Evolutionary conservation across 2,888 invertebrate genomes (phyloP), one percentile per base, ranked within the genome.

Genomic region (Stenoptilia bipunctidactyla): DNA sequence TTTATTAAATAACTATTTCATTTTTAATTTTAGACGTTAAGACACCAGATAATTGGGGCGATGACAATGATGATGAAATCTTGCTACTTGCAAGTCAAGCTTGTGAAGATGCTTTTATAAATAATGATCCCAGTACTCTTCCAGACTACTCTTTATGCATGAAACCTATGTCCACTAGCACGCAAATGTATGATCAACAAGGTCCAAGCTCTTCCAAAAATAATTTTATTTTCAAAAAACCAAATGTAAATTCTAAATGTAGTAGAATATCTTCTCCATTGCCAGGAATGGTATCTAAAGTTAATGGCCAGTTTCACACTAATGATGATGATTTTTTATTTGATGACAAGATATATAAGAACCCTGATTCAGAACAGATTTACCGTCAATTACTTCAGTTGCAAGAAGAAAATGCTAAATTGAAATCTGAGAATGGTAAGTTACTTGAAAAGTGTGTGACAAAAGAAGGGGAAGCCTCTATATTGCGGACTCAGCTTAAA

Each of bases 401-500:
- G 12, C 69, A 76, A 53, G 74, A 80, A 39, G 77, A 83, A 40
- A 79, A 77, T 60, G 53, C 61, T 1, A 80, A 75, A 47, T 50
- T 83, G 5, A 80, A 74, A 45, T 71, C 71, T 0, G 80, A 82
- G 42, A 80, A 82, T 55, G 76, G 77, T 1, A 80, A 74, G 46
- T 53, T 83, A 30, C 48, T 74, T 34, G 80, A 85, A 35, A 76
- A 85, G 59, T 85, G 76, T 66, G 71, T 84, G 1, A 85, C 84
- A 0, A 87, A 87, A 50, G 86, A 86, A 52, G 87, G 86, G 1
- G 88, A 88, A 55, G 82, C 85, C 0, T 75, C 85, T 3, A 86
- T 87, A 50, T 56, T 88, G 40, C 62, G 87, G 10, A 75, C 75
- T 1, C 87, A 87, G 55, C 52, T 88, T 39, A 84, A 85, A 46